phyloP scores from a whole-genome alignment of 1,140 invertebrate species.

The Bradynema listronoti region DNA sequence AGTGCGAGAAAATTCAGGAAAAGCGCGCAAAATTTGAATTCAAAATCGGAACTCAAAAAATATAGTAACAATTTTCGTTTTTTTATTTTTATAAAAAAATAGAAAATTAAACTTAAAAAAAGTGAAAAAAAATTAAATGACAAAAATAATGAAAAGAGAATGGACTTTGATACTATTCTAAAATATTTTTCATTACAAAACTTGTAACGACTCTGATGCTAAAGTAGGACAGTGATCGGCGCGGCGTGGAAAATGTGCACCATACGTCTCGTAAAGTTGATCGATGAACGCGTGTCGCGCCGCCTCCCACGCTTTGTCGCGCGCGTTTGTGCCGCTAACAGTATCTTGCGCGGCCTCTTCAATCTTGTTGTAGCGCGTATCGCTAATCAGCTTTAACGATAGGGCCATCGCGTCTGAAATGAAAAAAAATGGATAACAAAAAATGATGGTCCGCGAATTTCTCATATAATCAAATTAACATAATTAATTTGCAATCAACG shows the following conservation, averaged over 20 bases:
- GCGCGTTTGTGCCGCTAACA: conserved; percentile 24
- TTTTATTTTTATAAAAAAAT: too few relatives aligned
- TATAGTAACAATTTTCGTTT: too few relatives aligned
- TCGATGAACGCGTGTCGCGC: conserved; percentile 15
- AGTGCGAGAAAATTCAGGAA: too few relatives aligned
- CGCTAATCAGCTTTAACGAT: conserved; percentile 53
- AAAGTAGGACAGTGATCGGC: conserved; percentile 9
- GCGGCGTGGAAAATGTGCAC: conserved; percentile 7
- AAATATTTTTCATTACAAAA: too few relatives aligned
- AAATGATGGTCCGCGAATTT: background rate
- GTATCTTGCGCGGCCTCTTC: conserved; percentile 44
- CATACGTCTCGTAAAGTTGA: conserved; percentile 12
- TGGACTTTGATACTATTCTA: too few relatives aligned
- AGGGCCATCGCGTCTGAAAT: conserved; percentile 52
- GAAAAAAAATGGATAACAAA: too few relatives aligned
- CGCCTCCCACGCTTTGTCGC: conserved; percentile 51
- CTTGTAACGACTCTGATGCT: too few relatives aligned
- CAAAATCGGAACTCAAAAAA: too few relatives aligned
- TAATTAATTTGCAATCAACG: background rate
- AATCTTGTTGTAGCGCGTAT: conserved; percentile 49
- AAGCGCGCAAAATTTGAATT: too few relatives aligned
- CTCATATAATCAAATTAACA: background rate
- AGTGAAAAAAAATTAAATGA: too few relatives aligned
- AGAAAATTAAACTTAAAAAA: too few relatives aligned
- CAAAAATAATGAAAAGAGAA: too few relatives aligned